Conservation (phyloP, 2,888 invertebrate genomes). For the Erebia epiphron region DNA sequence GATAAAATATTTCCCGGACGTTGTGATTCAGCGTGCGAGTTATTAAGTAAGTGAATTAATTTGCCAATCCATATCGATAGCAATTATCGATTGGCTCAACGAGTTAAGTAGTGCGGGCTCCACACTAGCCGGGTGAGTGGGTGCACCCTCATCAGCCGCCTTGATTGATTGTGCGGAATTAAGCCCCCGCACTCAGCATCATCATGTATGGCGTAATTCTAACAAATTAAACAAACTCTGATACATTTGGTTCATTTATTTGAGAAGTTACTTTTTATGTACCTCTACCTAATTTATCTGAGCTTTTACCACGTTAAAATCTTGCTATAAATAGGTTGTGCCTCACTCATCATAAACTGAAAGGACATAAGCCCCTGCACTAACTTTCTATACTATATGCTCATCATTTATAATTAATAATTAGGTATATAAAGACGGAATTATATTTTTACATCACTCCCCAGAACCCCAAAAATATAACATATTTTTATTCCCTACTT, state of each 20-base stretch:
- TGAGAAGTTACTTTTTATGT: background rate
- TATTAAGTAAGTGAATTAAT: constrained; percentile 58
- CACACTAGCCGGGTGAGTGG: constrained; percentile 51
- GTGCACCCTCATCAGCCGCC: constrained; percentile 66
- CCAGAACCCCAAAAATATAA: background rate
- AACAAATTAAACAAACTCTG: constrained; percentile 28
- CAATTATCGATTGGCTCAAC: constrained; percentile 56
- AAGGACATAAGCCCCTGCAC: too few relatives aligned
- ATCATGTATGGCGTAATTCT: constrained; percentile 39
- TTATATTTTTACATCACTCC: background rate
- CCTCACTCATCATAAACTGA: too few relatives aligned
- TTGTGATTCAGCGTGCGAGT: constrained; percentile 56
- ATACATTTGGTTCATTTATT: background rate
- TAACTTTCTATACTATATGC: too few relatives aligned
- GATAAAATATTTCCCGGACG: constrained; percentile 66
- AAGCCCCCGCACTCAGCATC: constrained; percentile 58
- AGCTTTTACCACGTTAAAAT: too few relatives aligned
- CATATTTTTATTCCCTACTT: background rate
- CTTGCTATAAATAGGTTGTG: too few relatives aligned
- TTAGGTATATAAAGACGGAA: background rate
- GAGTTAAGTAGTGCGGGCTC: constrained; percentile 60
- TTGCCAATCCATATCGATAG: constrained; percentile 53
- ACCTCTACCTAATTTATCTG: too few relatives aligned
- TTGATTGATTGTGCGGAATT: constrained; percentile 76
- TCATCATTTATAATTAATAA: too few relatives aligned